Conservation (phyloP, 2,888 invertebrate species). For the Tanytarsus gracilentus region DNA sequence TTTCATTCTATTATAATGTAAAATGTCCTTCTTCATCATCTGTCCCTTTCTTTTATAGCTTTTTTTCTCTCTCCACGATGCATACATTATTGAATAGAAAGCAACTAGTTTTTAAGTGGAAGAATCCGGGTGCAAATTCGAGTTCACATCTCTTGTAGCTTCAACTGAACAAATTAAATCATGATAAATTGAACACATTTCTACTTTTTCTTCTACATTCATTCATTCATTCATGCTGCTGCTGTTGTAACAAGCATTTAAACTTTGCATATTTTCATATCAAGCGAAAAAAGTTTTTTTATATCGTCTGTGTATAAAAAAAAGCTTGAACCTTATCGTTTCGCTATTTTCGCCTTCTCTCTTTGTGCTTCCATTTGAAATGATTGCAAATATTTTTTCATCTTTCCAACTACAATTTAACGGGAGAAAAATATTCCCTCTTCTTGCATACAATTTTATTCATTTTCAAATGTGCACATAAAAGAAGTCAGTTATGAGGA, state of each 20-base stretch:
- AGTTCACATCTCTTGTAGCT: slow-evolving; percentile 6
- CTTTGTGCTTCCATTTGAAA: slow-evolving; percentile 25
- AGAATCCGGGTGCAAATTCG: not conserved
- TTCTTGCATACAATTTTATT: not conserved
- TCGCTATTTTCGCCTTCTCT: slow-evolving; percentile 12
- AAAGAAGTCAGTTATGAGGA: slow-evolving; percentile 1
- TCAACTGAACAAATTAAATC: slow-evolving; percentile 18
- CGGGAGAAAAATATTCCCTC: not conserved
- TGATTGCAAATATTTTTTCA: slow-evolving; percentile 21
- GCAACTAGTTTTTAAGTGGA: slow-evolving; percentile 10
- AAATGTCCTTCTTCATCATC: not conserved
- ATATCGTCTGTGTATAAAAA: not conserved
- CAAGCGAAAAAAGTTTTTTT: not conserved
- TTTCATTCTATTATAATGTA: too few relatives aligned
- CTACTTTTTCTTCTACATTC: too few relatives aligned
- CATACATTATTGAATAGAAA: not conserved
- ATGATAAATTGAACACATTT: slow-evolving; percentile 25
- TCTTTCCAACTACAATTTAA: slow-evolving; percentile 22
- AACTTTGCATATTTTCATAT: slow-evolving; percentile 22
- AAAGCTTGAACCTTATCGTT: slow-evolving; percentile 22
- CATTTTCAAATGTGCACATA: not conserved
- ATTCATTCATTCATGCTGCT: not conserved
- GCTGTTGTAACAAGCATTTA: slow-evolving; percentile 19
- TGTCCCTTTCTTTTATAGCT: not conserved
- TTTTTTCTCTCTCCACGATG: not conserved